Evolutionary conservation across 2,888 invertebrate species (phyloP).

Genomic region (Thera obeliscata): DNA sequence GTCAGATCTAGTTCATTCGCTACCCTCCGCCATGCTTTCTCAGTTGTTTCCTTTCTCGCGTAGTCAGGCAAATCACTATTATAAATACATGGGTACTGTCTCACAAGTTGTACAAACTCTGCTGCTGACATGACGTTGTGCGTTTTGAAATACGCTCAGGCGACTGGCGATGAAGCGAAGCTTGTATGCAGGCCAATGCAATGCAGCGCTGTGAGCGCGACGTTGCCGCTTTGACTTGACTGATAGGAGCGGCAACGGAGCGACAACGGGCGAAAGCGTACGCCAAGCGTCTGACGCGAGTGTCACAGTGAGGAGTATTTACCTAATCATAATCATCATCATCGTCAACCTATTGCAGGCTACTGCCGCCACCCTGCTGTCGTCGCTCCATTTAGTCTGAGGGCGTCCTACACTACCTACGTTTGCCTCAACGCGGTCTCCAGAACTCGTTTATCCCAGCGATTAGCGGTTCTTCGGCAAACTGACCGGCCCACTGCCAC

Average conservation of each 20-base stretch:
- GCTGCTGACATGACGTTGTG: constrained; percentile 21
- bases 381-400: no score
- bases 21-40: constrained; percentile 35
- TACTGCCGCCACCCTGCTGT: no score
- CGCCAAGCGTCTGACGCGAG: constrained; percentile 8
- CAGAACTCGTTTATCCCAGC: no score
- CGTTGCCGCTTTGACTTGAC: constrained; percentile 29
- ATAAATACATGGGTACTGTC: constrained; percentile 36
- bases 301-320: neutral
- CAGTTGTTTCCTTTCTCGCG: constrained; percentile 35
- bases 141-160: constrained; percentile 3
- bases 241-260: constrained; percentile 22
- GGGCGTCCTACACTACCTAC: no score
- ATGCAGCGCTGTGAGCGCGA: constrained; percentile 27
- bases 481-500: no score
- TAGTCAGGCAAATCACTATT: constrained; percentile 40
- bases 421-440: no score
- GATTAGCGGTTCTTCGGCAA: no score
- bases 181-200: constrained; percentile 19
- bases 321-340: no score
- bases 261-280: constrained; percentile 13
- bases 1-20: constrained; percentile 22
- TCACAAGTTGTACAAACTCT: constrained; percentile 30
- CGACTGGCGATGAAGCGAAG: constrained; percentile 24
- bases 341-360: no score